These are phyloP conservation scores for Cyrtonyx montezumae DNA, from an alignment of 2,113 vertebrate species.

Conservation along the genomic window DNA sequence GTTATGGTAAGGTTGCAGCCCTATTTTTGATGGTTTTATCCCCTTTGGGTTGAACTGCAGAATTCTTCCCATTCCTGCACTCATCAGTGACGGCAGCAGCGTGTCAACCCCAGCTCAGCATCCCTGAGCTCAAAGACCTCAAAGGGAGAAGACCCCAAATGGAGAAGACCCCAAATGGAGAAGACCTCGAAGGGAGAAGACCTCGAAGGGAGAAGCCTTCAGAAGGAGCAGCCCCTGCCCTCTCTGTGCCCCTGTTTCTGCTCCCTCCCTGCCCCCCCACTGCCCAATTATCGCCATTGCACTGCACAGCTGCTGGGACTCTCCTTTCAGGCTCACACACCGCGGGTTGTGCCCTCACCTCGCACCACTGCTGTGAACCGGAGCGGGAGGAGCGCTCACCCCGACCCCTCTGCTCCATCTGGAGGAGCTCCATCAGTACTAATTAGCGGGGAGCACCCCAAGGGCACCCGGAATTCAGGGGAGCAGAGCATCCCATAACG, in stretches of 20 bases:
- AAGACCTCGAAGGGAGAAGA: no score
- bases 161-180: no score
- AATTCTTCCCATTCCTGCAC: neutral
- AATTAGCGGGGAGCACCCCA: neutral
- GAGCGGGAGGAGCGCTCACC: neutral
- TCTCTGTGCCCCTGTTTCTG: neutral
- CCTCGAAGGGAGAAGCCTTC: no score
- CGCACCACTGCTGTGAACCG: neutral
- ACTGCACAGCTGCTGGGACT: neutral
- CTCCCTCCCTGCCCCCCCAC: neutral
- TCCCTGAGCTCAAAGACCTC: neutral
- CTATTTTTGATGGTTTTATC: neutral
- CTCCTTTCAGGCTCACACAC: neutral
- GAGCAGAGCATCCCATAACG: neutral
- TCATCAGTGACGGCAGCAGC: rapidly evolving
- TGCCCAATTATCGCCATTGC: slow-evolving; percentile 26
- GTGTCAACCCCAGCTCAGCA: neutral
- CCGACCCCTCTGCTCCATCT: neutral
- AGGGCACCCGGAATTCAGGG: neutral
- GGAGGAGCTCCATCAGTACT: neutral
- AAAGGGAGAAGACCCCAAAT: no score
- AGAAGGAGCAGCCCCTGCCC: neutral
- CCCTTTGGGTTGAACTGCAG: neutral
- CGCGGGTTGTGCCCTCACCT: neutral
- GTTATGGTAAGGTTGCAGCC: neutral